Conservation (phyloP, 2,888 invertebrate species). For the Dynastes tityus region DNA sequence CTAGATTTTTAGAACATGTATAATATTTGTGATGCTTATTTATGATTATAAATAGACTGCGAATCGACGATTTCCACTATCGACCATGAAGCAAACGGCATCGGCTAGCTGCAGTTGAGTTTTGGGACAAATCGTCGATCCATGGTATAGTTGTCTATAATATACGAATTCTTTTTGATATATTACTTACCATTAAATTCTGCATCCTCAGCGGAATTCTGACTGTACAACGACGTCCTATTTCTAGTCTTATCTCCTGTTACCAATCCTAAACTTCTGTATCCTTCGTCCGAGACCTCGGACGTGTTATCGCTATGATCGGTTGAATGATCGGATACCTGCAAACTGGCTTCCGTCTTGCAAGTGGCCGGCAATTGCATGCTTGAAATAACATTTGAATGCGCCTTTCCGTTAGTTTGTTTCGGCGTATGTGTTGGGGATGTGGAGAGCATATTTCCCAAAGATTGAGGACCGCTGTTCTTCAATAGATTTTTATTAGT, state of each 20-base stretch:
- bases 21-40: too few species aligned
- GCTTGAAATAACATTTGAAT: constrained; percentile 66
- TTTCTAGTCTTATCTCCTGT: constrained; percentile 73
- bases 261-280: constrained; percentile 84
- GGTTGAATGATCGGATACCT: constrained; percentile 61
- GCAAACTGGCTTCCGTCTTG: constrained; percentile 70
- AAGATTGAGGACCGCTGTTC: constrained; percentile 54
- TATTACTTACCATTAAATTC: constrained; percentile 77
- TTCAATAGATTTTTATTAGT: constrained; percentile 57
- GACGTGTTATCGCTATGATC: constrained; percentile 85
- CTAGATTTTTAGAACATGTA: too few species aligned
- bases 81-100: too few species aligned
- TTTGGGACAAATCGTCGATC: too few species aligned
- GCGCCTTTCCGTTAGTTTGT: constrained; percentile 25
- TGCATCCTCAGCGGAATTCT: constrained; percentile 82
- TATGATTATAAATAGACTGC: too few species aligned
- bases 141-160: too few species aligned
- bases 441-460: constrained; percentile 51
- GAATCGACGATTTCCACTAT: too few species aligned
- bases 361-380: constrained; percentile 69
- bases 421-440: constrained; percentile 48
- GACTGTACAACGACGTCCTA: constrained; percentile 80
- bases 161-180: background rate
- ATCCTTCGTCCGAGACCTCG: constrained; percentile 89
- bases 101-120: too few species aligned